These are phyloP conservation scores for Gastrophryne carolinensis DNA, from an alignment of 2,797 vertebrate genomes.

Conservation along the genomic window DNA sequence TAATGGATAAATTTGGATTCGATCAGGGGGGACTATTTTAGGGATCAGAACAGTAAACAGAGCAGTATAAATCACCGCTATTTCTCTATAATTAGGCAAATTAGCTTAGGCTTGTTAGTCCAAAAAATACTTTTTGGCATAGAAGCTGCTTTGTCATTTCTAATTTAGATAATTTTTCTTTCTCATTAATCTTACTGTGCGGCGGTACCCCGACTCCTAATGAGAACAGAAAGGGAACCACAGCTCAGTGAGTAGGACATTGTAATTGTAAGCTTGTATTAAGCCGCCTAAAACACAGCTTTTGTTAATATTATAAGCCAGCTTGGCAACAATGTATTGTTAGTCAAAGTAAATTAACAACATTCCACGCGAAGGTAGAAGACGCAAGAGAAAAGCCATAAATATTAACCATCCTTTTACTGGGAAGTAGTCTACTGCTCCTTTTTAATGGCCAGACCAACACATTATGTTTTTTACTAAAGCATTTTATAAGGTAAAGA, in stretches of 20 bases:
- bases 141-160: constrained; percentile 56
- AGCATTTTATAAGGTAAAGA: constrained; percentile 11
- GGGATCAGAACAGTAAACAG: constrained; percentile 21
- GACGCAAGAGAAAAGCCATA: constrained; percentile 47
- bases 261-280: constrained; percentile 57
- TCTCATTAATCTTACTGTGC: constrained; percentile 57
- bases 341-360: constrained; percentile 52
- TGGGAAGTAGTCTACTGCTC: constrained; percentile 8
- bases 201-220: constrained; percentile 56
- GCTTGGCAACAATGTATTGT: constrained; percentile 55
- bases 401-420: constrained; percentile 39
- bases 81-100: constrained; percentile 54
- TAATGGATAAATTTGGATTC: background rate
- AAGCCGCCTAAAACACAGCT: constrained; percentile 53
- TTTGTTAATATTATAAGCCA: constrained; percentile 60
- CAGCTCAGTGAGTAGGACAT: constrained; percentile 56
- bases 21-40: constrained; percentile 1
- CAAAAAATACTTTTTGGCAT: constrained; percentile 55
- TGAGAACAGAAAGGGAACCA: constrained; percentile 60
- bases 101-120: constrained; percentile 54
- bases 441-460: too few relatives aligned
- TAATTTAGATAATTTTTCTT: constrained; percentile 61
- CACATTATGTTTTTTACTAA: too few relatives aligned
- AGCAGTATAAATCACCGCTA: constrained; percentile 29
- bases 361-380: constrained; percentile 48